Percentiles rank a stretch among this genome's conserved stretches.
Conservation (phyloP, 2,113 vertebrate species). For the Macrotus californicus region DNA sequence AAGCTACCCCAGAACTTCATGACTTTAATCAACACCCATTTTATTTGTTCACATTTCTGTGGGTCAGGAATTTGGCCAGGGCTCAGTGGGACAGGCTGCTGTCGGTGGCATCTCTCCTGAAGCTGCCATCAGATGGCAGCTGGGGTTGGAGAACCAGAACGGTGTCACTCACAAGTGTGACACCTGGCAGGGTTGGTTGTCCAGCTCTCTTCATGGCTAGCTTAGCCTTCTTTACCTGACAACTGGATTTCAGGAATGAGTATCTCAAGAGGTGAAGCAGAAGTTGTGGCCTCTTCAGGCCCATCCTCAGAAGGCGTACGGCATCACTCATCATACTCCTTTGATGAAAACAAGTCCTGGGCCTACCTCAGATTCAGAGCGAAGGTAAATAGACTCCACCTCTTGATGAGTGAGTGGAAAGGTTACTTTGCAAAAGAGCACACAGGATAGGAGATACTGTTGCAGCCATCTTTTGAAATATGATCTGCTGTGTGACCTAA, state of each 20-base stretch:
- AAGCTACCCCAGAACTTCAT: background rate
- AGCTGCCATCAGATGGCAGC: background rate
- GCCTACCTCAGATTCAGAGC: background rate
- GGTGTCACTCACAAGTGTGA: background rate
- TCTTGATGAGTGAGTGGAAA: background rate
- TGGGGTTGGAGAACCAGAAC: background rate
- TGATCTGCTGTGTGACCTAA: background rate
- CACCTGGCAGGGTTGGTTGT: background rate
- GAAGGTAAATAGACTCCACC: background rate
- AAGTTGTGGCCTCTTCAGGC: background rate
- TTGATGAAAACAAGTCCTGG: background rate
- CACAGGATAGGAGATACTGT: background rate
- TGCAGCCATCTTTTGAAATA: background rate
- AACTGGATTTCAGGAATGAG: background rate
- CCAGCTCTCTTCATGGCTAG: background rate
- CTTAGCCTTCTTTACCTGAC: background rate
- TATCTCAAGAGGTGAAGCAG: background rate
- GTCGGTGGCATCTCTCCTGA: background rate
- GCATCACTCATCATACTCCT: background rate
- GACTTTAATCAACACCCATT: background rate
- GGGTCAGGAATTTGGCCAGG: background rate
- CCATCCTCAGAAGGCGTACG: background rate
- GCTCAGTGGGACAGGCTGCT: background rate
- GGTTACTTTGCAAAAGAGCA: background rate
- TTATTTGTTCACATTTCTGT: slow-evolving; percentile 16